phyloP scores from a whole-genome alignment of 2,113 vertebrate species.

The Scomber colias region DNA sequence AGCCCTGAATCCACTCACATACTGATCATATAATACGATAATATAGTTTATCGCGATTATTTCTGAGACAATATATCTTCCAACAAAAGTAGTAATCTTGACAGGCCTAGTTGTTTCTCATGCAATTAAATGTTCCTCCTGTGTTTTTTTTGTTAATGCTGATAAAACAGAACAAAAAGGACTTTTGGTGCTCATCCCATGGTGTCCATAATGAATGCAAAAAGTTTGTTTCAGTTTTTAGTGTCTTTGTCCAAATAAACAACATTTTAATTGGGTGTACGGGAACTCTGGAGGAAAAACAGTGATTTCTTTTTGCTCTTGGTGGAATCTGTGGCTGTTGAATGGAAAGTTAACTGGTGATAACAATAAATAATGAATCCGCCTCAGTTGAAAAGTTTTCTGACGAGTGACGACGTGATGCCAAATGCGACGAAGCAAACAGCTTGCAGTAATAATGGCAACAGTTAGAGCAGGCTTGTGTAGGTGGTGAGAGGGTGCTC shows the following conservation, averaged over 20 bases:
- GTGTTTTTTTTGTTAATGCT: background rate
- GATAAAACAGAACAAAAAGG: background rate
- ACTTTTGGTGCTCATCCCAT: background rate
- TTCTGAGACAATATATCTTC: too few species aligned
- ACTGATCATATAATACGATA: too few species aligned
- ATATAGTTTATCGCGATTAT: too few species aligned
- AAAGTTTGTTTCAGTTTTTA: background rate
- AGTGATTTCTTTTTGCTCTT: background rate
- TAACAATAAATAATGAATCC: background rate
- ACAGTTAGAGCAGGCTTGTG: conserved; percentile 30
- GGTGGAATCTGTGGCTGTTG: background rate
- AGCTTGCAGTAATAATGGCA: conserved; percentile 24
- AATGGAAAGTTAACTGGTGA: background rate
- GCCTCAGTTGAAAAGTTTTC: background rate
- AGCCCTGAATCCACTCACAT: too few species aligned
- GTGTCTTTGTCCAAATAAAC: background rate
- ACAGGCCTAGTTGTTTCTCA: background rate
- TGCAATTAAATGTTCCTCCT: background rate
- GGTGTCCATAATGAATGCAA: background rate
- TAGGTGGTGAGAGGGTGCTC: conserved; percentile 17
- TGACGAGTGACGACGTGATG: background rate
- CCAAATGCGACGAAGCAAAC: conserved; percentile 16
- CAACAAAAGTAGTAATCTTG: too few species aligned
- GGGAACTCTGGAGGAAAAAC: background rate
- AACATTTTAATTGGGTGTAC: background rate